Percentiles rank a stretch among this genome's conserved stretches.
Evolutionary conservation across 1,140 invertebrate genomes (phyloP).

Genomic region (Neuroterus valhalla): DNA sequence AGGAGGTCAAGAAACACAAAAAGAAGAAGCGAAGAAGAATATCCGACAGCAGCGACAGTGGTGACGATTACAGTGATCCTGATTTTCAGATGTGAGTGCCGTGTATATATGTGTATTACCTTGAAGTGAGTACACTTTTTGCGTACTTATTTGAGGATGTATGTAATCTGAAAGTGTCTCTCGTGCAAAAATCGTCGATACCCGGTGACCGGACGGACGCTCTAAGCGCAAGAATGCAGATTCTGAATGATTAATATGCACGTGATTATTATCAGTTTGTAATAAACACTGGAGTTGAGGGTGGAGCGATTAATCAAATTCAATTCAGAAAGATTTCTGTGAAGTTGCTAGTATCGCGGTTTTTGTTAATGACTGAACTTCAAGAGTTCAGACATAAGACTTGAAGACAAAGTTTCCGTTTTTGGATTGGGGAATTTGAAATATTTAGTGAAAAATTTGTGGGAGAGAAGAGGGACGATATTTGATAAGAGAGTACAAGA

Average conservation of each 20-base stretch:
- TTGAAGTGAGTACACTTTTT: constrained; percentile 27
- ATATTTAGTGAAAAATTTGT: too few relatives aligned
- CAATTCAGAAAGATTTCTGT: background rate
- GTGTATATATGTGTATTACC: constrained; percentile 51
- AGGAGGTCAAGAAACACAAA: constrained; percentile 80
- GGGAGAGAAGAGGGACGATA: too few relatives aligned
- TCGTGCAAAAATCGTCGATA: constrained; percentile 23
- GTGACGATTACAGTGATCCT: constrained; percentile 82
- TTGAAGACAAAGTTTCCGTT: too few relatives aligned
- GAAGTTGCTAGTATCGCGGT: too few relatives aligned
- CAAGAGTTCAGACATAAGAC: too few relatives aligned
- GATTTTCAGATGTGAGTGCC: constrained; percentile 78
- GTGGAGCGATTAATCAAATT: constrained; percentile 16
- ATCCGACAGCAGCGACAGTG: constrained; percentile 79
- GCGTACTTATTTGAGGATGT: constrained; percentile 25
- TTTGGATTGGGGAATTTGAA: too few relatives aligned
- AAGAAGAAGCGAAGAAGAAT: constrained; percentile 82
- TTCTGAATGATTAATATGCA: background rate
- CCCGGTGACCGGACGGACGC: constrained; percentile 35
- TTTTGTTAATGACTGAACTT: too few relatives aligned
- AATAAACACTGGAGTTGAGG: background rate
- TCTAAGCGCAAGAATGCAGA: constrained; percentile 33
- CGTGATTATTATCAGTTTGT: background rate
- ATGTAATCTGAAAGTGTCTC: constrained; percentile 8
- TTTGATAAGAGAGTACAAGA: too few relatives aligned